Base-by-base conservation (phyloP, 2,797 vertebrate genomes). In the Adelosebastes latens region DNA sequence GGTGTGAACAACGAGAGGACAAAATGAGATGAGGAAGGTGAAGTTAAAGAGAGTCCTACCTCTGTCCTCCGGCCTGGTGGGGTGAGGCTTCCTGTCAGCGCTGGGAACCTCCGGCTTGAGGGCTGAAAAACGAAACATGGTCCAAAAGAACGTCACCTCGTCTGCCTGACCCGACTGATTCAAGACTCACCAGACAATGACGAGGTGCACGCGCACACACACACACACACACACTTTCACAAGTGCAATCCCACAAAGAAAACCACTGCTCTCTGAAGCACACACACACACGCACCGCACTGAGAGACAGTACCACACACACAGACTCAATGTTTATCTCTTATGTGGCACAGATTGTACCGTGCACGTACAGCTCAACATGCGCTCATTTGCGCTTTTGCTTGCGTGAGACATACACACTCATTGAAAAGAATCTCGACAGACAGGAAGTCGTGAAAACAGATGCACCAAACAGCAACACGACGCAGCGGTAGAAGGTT, bases 101-200 rank as follows among this genome's bases (percentile, higher is more conserved):
- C 88, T 55, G 34, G 95, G 91, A 76, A 96, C 83, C n/a, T 99
- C 98, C 20, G 97, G 96, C 89, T 96, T 99, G 77, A 88, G 92
- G 90, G 90, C 98, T 99, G 87, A 72, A 88, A 94, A 95, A 86
- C 56, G 71, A 89, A 95, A 93, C 94, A 95, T 95, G 75, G 60
- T 87, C 36, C 71, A 66, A 5, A 71, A 71, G 20, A 72, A 7
- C 32, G 49, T 87, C 62, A 84, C 25, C 22, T 31, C 4, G 24
- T 53, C 11, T 5, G 65, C 68, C n/a, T 63, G 58, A 69, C 25
- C 20, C 2, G 4, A 72, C 25, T 32, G 55, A 42, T 29, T 66
- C 16, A 56, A 78, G 58, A 55, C 39, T 76, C 27, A 6, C 8
- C 14, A 70, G 46, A 68, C 31, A 74, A 22, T 6, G 49, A 68